These are phyloP conservation scores for Oncopeltus fasciatus DNA, from an alignment of 1,140 invertebrate genomes.

Conservation along the genomic window DNA sequence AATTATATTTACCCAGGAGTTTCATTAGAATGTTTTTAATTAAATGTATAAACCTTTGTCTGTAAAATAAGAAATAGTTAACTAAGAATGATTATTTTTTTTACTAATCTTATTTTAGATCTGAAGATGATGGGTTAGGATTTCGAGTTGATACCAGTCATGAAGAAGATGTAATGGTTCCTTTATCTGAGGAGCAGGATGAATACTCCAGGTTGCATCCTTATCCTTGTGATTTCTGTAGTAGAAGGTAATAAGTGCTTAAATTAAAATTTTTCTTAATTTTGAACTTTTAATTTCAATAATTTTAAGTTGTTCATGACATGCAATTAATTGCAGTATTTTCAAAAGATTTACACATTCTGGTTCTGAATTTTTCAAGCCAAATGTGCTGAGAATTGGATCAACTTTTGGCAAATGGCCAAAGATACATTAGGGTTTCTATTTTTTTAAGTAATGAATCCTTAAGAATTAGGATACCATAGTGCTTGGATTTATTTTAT, in stretches of 20 bases:
- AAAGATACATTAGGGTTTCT: not conserved
- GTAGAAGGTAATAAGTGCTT: constrained; percentile 34
- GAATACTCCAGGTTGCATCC: constrained; percentile 64
- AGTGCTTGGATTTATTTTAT: too few relatives aligned
- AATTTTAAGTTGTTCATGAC: not conserved
- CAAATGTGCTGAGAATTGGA: not conserved
- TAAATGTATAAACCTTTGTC: too few relatives aligned
- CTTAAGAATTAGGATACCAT: not conserved
- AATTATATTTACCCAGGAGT: too few relatives aligned
- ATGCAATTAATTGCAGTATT: not conserved
- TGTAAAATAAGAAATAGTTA: too few relatives aligned
- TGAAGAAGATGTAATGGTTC: constrained; percentile 29
- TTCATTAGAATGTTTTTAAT: too few relatives aligned
- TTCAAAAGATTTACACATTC: not conserved
- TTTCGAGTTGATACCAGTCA: not conserved
- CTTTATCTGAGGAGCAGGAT: constrained; percentile 64
- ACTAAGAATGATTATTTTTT: too few relatives aligned
- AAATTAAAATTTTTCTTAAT: not conserved
- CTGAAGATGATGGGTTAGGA: constrained; percentile 3
- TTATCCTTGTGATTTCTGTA: constrained; percentile 73
- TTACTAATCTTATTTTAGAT: not conserved
- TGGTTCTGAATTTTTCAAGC: too few relatives aligned
- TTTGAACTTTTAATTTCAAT: not conserved
- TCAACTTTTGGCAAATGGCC: not conserved
- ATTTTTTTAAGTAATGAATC: not conserved